phyloP scores from a whole-genome alignment of 2,797 vertebrate genomes.

The Hemitrygon akajei region DNA sequence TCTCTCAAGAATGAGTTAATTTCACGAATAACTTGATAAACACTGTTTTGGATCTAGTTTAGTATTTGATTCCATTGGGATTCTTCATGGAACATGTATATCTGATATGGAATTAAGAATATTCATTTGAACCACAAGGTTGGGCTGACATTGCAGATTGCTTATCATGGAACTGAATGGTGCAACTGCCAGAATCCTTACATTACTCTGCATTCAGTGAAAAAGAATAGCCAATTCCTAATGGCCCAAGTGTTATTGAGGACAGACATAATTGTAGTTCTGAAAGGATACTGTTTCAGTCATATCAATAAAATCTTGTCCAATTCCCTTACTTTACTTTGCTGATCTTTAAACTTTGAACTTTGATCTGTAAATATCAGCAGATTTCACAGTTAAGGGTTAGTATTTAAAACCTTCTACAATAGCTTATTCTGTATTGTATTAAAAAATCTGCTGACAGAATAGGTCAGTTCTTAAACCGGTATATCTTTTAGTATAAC shows the following conservation, averaged over 20 bases:
- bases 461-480: too few relatives aligned
- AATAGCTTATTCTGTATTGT: neutral
- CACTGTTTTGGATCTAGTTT: neutral
- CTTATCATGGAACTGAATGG: neutral
- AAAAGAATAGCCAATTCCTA: neutral
- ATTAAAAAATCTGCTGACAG: neutral
- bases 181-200: neutral
- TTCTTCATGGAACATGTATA: too few relatives aligned
- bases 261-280: neutral
- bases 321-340: neutral
- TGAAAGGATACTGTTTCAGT: neutral
- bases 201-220: neutral
- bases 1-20: too few relatives aligned
- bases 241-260: neutral
- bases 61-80: too few relatives aligned
- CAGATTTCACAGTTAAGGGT: neutral
- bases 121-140: neutral
- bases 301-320: neutral
- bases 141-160: neutral
- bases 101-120: neutral
- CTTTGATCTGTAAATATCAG: neutral
- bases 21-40: neutral
- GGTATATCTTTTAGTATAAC: neutral
- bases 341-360: too few relatives aligned
- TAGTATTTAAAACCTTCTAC: neutral